A percentile compares a stretch with the other conserved stretches of the same genome.
These are phyloP conservation scores for Rhinolophus sinicus DNA, from an alignment of 2,113 vertebrate species.

Conservation along the genomic window DNA sequence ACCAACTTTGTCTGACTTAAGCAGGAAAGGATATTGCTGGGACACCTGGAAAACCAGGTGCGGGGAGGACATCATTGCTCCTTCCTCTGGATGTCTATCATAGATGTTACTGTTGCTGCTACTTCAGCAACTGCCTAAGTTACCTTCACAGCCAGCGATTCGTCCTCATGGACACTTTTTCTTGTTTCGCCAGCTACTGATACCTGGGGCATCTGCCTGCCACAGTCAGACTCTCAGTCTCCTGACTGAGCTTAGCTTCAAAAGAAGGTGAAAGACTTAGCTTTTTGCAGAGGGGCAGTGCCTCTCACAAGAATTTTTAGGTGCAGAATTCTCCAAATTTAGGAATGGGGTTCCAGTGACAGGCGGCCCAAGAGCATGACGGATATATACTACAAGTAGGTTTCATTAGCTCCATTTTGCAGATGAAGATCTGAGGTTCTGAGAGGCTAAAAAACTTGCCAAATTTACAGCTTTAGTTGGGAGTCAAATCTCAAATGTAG, in stretches of 20 bases:
- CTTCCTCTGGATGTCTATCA: not conserved
- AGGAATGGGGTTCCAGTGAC: not conserved
- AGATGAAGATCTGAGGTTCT: conserved; percentile 11
- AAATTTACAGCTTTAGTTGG: conserved; percentile 42
- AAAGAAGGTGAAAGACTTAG: not conserved
- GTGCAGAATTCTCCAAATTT: not conserved
- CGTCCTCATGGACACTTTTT: not conserved
- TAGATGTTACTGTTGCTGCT: not conserved
- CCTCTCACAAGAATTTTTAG: not conserved
- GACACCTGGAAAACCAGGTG: not conserved
- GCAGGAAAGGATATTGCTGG: not conserved
- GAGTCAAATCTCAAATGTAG: conserved; percentile 23
- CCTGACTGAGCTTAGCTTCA: not conserved
- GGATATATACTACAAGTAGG: not conserved
- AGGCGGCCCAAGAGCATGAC: not conserved
- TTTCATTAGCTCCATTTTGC: conserved; percentile 13
- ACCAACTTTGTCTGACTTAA: not conserved
- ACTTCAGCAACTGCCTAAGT: not conserved
- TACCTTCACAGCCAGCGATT: not conserved
- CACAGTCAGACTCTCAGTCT: not conserved
- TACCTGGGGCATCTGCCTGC: not conserved
- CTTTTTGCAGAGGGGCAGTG: not conserved
- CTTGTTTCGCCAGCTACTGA: not conserved
- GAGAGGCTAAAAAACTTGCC: not conserved
- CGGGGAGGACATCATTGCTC: not conserved